A percentile compares a stretch with the other conserved stretches of the same genome.
These are phyloP conservation scores for Pantelozetes paolii DNA, from an alignment of 2,888 invertebrate genomes.

Conservation along the genomic window DNA sequence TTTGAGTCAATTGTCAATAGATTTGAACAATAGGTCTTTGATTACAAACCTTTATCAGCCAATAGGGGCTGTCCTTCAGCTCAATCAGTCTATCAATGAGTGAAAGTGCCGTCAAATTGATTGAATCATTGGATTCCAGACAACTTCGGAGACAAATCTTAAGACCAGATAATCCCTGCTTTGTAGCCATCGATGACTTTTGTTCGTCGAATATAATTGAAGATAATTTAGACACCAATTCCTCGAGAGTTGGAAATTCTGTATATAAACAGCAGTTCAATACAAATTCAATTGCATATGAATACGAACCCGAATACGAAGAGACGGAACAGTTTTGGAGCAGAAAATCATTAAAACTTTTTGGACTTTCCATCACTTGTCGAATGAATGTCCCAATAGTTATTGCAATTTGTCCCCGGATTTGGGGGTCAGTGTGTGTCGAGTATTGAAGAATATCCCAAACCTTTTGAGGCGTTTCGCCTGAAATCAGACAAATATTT, in stretches of 20 bases:
- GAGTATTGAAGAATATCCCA: slow-evolving; percentile 67
- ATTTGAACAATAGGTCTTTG: not conserved
- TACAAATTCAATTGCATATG: not conserved
- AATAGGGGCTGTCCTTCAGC: slow-evolving; percentile 70
- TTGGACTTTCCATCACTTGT: slow-evolving; percentile 52
- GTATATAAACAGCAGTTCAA: not conserved
- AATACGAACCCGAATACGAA: not conserved
- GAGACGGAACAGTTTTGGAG: slow-evolving; percentile 37
- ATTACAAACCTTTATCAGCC: slow-evolving; percentile 69
- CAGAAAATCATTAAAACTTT: slow-evolving; percentile 41
- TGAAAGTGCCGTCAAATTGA: slow-evolving; percentile 55
- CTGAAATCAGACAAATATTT: slow-evolving; percentile 42
- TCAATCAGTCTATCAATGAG: slow-evolving; percentile 62
- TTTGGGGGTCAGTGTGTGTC: slow-evolving; percentile 72
- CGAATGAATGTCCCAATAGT: slow-evolving; percentile 66
- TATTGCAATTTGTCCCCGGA: slow-evolving; percentile 67
- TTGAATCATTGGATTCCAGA: slow-evolving; percentile 62
- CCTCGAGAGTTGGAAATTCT: slow-evolving; percentile 48
- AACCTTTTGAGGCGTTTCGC: slow-evolving; percentile 59
- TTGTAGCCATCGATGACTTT: slow-evolving; percentile 69
- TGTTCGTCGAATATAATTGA: slow-evolving; percentile 57
- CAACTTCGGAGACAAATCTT: slow-evolving; percentile 60
- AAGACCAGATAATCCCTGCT: slow-evolving; percentile 65
- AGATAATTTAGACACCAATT: slow-evolving; percentile 50
- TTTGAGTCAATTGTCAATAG: slow-evolving; percentile 41